phyloP scores from a whole-genome alignment of 1,140 invertebrate genomes.

The Brachystomella parvula region DNA sequence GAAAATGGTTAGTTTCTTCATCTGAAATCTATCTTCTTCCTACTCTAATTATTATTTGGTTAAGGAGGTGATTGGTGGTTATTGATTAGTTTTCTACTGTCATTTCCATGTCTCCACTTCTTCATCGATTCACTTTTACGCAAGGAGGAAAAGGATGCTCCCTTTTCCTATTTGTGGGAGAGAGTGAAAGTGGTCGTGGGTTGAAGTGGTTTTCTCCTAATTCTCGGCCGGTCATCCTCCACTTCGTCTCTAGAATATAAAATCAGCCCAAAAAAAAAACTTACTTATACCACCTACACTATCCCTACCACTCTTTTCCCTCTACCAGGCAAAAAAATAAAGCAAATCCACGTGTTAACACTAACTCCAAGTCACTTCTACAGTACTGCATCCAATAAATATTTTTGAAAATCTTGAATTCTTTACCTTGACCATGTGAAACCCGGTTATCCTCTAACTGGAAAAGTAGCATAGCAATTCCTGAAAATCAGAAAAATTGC shows the following conservation, averaged over 20 bases:
- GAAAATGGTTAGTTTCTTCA: background rate
- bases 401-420: too few relatives aligned
- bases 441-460: too few relatives aligned
- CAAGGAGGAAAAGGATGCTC: background rate
- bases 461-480: too few relatives aligned
- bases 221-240: background rate
- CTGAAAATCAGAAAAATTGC: too few relatives aligned
- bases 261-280: too few relatives aligned
- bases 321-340: too few relatives aligned
- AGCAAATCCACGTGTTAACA: too few relatives aligned
- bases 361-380: too few relatives aligned
- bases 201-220: conserved; percentile 10
- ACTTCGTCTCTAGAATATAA: background rate
- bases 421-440: too few relatives aligned
- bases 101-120: background rate
- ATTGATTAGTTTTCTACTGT: background rate
- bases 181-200: conserved; percentile 1
- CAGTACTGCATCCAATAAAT: too few relatives aligned
- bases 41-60: background rate
- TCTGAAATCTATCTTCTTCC: background rate
- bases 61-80: conserved; percentile 1
- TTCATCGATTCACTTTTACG: background rate
- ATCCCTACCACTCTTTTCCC: too few relatives aligned
- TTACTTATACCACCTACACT: too few relatives aligned
- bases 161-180: background rate